Percentiles rank a stretch among this genome's conserved stretches.
These are phyloP conservation scores for Anas platyrhynchos DNA, from an alignment of 2,113 vertebrate species.

Conservation along the genomic window DNA sequence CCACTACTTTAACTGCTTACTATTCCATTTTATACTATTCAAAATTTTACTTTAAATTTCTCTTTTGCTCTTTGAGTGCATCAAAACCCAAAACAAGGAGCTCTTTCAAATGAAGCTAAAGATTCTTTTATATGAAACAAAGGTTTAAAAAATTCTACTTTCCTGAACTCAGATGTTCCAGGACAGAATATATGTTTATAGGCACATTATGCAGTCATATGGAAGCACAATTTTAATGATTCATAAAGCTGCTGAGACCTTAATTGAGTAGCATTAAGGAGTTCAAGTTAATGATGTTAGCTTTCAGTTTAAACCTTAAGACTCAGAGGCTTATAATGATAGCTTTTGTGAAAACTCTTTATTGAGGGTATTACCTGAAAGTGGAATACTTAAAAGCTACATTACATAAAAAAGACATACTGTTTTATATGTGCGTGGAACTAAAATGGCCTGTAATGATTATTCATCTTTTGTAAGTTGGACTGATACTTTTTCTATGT, in stretches of 20 bases:
- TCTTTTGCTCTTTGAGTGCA: background rate
- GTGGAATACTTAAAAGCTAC: background rate
- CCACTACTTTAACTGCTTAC: background rate
- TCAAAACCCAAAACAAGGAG: background rate
- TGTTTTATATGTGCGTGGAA: background rate
- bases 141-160: background rate
- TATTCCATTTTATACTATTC: background rate
- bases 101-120: background rate
- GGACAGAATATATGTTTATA: background rate
- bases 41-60: background rate
- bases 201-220: background rate
- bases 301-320: conserved; percentile 25
- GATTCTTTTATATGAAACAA: background rate
- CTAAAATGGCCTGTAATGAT: background rate
- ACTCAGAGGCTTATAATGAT: background rate
- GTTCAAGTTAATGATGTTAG: conserved; percentile 16
- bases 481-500: background rate
- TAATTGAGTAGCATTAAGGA: conserved; percentile 21
- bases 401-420: background rate
- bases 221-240: conserved; percentile 13
- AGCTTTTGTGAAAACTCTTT: conserved; percentile 7
- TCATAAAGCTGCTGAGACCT: conserved; percentile 31
- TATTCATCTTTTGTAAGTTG: background rate
- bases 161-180: background rate
- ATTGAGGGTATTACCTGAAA: background rate